phyloP scores from a whole-genome alignment of 2,797 vertebrate genomes.

The Channa striata region DNA sequence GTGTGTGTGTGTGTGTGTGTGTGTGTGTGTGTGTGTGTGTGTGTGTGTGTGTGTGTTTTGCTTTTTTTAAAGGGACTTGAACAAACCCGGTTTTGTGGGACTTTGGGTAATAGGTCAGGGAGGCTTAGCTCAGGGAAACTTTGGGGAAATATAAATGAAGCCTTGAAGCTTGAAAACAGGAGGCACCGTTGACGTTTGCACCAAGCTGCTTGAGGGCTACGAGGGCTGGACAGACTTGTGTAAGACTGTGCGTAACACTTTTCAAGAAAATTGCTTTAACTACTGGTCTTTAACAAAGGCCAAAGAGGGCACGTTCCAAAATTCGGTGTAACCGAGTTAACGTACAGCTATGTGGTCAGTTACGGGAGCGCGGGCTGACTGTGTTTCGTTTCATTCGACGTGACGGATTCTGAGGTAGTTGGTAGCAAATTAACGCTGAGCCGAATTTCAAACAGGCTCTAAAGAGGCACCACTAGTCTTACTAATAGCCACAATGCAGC shows the following conservation, averaged over 20 bases:
- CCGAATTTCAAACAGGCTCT: slow-evolving; percentile 50
- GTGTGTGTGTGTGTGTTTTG: neutral
- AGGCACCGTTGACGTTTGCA: slow-evolving; percentile 53
- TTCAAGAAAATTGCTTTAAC: slow-evolving; percentile 48
- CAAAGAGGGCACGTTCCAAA: slow-evolving; percentile 10
- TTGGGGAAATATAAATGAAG: slow-evolving; percentile 78
- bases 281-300: slow-evolving; percentile 35
- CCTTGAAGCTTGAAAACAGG: slow-evolving; percentile 57
- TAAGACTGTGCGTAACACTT: slow-evolving; percentile 23
- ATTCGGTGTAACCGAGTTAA: slow-evolving; percentile 18
- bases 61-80: slow-evolving; percentile 70
- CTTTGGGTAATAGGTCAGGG: slow-evolving; percentile 82
- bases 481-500: slow-evolving; percentile 56
- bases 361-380: neutral
- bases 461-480: slow-evolving; percentile 44
- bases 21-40: neutral
- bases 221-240: slow-evolving; percentile 40
- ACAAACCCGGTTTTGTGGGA: slow-evolving; percentile 84
- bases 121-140: slow-evolving; percentile 85
- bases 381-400: slow-evolving; percentile 2
- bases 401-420: slow-evolving; percentile 33
- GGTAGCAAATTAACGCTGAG: slow-evolving; percentile 15
- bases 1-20: slow-evolving; percentile 50
- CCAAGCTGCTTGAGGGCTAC: slow-evolving; percentile 35
- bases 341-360: neutral